A percentile compares a stretch with the other conserved stretches of the same genome.
Conservation (phyloP, 2,888 invertebrate species). For the Fabriciana adippe region DNA sequence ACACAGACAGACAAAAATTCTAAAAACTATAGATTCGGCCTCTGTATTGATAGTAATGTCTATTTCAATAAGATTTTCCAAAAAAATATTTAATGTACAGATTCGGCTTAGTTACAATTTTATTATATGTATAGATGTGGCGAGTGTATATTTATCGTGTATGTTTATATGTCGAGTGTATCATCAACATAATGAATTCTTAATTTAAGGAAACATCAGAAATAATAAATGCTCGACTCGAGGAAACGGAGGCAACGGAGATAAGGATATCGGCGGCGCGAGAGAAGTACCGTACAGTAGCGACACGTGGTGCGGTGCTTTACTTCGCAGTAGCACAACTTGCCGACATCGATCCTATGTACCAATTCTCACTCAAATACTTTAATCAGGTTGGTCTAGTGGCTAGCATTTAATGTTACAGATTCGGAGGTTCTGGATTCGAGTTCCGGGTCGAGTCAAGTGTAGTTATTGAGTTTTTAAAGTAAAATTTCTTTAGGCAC, state of each 20-base stretch:
- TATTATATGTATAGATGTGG: background rate
- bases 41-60: no score
- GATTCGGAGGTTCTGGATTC: no score
- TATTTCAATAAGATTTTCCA: no score
- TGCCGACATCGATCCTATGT: constrained; percentile 97
- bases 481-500: no score
- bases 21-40: no score
- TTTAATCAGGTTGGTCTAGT: constrained; percentile 80
- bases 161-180: no score
- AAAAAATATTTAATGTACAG: no score
- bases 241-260: constrained; percentile 94
- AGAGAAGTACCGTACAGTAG: constrained; percentile 92
- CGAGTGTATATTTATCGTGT: background rate
- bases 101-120: no score
- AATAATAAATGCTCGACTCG: constrained; percentile 93
- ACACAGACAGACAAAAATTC: no score
- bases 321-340: constrained; percentile 95
- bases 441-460: no score
- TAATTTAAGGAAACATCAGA: constrained; percentile 90
- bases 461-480: no score
- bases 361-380: constrained; percentile 96
- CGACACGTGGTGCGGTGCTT: constrained; percentile 93
- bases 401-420: background rate
- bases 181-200: background rate
- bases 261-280: constrained; percentile 92